A percentile compares a stretch with the other conserved stretches of the same genome.
phyloP scores from a whole-genome alignment of 2,888 invertebrate species.

The Pristionchus arcanus region DNA sequence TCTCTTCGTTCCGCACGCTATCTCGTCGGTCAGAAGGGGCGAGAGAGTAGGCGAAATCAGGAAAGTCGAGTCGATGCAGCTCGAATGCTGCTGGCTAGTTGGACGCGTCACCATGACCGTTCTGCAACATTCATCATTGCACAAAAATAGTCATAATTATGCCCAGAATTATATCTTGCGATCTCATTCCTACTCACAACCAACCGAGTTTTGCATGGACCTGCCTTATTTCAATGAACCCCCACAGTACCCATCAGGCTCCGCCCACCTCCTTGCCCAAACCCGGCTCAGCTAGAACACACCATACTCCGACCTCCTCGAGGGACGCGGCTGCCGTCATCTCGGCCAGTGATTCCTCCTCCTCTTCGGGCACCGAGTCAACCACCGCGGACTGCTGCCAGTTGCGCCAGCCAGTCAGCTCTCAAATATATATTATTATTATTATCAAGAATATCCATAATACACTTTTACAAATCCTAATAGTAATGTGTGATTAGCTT shows the following conservation, averaged over 20 bases:
- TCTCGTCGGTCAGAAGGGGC: not conserved
- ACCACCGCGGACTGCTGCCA: conserved; percentile 65
- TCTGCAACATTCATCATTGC: not conserved
- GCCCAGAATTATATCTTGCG: too few relatives aligned
- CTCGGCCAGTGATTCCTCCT: conserved; percentile 23
- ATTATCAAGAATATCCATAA: not conserved
- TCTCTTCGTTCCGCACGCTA: not conserved
- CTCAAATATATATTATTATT: conserved; percentile 59
- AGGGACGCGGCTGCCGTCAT: not conserved
- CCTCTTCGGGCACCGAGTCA: conserved; percentile 34
- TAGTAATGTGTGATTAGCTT: not conserved
- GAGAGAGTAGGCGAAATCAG: not conserved
- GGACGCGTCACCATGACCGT: not conserved
- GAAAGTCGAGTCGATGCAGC: not conserved
- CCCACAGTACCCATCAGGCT: not conserved
- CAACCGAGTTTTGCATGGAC: too few relatives aligned
- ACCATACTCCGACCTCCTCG: not conserved
- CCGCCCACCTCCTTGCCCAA: not conserved
- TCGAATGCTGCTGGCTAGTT: not conserved
- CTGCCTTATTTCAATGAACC: too few relatives aligned
- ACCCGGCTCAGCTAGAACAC: not conserved
- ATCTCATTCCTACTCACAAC: too few relatives aligned
- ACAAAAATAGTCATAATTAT: too few relatives aligned
- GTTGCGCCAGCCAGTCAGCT: conserved; percentile 73
- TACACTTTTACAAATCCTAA: not conserved